phyloP scores from a whole-genome alignment of 2,113 vertebrate genomes.

The Taxidea taxus region DNA sequence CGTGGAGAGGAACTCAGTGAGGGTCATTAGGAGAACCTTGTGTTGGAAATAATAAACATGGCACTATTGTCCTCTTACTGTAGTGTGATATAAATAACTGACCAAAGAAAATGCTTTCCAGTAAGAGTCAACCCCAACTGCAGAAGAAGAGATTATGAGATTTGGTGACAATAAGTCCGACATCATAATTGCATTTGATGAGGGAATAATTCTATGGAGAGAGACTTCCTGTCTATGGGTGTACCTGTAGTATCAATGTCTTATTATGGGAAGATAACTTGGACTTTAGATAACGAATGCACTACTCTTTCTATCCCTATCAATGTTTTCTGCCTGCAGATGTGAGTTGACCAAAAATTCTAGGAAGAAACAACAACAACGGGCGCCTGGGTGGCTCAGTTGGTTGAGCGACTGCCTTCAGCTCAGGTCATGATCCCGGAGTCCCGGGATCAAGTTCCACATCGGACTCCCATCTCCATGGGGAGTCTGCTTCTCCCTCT shows the following conservation, averaged over 20 bases:
- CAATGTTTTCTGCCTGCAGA: neutral
- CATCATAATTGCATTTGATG: neutral
- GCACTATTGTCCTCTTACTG: neutral
- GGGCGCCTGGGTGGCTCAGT: too few relatives aligned
- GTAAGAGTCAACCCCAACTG: neutral
- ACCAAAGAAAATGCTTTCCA: neutral
- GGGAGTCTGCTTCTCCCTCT: too few relatives aligned
- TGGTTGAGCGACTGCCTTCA: too few relatives aligned
- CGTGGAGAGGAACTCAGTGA: accelerated
- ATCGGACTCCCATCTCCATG: too few relatives aligned
- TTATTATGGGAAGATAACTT: neutral
- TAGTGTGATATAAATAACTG: neutral
- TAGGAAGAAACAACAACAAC: neutral
- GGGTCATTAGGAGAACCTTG: neutral
- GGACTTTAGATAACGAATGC: neutral
- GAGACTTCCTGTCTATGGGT: neutral
- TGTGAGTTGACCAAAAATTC: neutral
- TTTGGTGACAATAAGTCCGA: neutral
- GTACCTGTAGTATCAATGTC: neutral
- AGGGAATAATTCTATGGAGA: neutral
- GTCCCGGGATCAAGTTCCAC: too few relatives aligned
- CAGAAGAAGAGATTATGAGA: neutral
- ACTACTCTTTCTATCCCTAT: neutral
- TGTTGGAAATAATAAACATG: neutral
- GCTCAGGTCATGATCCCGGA: too few relatives aligned